Conservation (phyloP, 37 sponge, comb jelly and placozoan species). For the Cladorhizidae sp. region DNA sequence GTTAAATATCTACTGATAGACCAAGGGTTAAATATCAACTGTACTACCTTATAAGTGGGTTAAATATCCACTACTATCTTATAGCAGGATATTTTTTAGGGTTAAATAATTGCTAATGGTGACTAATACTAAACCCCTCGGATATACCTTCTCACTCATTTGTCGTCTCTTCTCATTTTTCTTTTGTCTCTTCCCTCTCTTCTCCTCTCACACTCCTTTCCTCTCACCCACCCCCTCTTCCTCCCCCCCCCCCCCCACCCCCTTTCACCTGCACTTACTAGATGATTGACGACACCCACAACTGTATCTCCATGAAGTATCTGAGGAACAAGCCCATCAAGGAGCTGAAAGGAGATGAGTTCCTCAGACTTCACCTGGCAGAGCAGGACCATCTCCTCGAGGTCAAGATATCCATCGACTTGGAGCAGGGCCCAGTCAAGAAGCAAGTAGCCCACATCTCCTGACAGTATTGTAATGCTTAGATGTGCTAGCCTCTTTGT, state of each 20-base stretch:
- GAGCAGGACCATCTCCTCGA: slow-evolving; percentile 82
- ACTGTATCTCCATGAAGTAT: slow-evolving; percentile 80
- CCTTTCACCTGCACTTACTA: not conserved
- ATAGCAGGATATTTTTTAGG: too few relatives aligned
- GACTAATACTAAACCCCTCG: too few relatives aligned
- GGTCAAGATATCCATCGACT: slow-evolving; percentile 67
- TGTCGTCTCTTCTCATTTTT: too few relatives aligned
- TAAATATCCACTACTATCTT: too few relatives aligned
- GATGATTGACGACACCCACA: slow-evolving; percentile 88
- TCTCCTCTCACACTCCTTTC: not conserved
- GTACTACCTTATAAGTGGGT: too few relatives aligned
- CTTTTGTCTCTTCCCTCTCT: not conserved
- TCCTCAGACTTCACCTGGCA: slow-evolving; percentile 81
- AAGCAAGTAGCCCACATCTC: too few relatives aligned
- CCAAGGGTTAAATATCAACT: too few relatives aligned
- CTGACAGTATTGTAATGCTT: too few relatives aligned
- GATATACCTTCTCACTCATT: too few relatives aligned
- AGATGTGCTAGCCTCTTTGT: too few relatives aligned
- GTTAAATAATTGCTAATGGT: too few relatives aligned
- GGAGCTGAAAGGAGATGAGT: slow-evolving; percentile 89
- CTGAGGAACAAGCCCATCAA: slow-evolving; percentile 88
- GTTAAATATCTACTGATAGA: too few relatives aligned
- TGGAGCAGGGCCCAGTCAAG: slow-evolving; percentile 37
- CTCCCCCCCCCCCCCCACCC: not conserved
- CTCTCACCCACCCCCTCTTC: not conserved